These are phyloP conservation scores for Felis catus DNA, from an alignment of 2,113 vertebrate species.

Conservation along the genomic window DNA sequence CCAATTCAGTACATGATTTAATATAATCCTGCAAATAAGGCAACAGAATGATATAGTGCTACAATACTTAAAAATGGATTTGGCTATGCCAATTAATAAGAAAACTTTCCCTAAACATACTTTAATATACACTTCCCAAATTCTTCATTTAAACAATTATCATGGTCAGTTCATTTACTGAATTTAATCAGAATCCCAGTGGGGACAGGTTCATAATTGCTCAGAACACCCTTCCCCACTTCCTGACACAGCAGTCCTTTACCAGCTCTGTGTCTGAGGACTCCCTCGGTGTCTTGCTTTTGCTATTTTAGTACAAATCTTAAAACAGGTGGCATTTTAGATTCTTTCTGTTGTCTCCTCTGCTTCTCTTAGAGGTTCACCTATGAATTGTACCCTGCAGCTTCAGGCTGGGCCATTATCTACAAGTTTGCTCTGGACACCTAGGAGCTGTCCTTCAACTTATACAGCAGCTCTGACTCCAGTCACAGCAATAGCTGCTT, in stretches of 20 bases:
- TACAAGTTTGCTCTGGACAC: neutral
- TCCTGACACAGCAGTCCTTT: neutral
- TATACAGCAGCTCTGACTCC: constrained; percentile 91
- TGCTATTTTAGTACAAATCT: neutral
- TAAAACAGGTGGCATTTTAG: neutral
- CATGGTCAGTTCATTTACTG: neutral
- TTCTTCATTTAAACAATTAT: neutral
- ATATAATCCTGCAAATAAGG: neutral
- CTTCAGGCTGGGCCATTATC: neutral
- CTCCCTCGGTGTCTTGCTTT: neutral
- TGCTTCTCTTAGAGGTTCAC: neutral
- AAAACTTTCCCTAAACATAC: neutral
- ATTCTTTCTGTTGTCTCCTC: neutral
- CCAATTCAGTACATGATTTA: neutral
- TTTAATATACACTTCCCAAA: constrained; percentile 20
- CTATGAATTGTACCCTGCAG: neutral
- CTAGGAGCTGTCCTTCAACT: constrained; percentile 73
- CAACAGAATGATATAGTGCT: neutral
- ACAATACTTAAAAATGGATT: neutral
- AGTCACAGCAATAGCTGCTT: constrained; percentile 90
- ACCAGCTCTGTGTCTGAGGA: neutral
- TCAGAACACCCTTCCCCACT: neutral
- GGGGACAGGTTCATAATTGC: no score
- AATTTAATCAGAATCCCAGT: neutral
- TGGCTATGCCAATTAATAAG: neutral